Conservation (phyloP, 2,888 invertebrate species). For the Himalopsyche anomala region DNA sequence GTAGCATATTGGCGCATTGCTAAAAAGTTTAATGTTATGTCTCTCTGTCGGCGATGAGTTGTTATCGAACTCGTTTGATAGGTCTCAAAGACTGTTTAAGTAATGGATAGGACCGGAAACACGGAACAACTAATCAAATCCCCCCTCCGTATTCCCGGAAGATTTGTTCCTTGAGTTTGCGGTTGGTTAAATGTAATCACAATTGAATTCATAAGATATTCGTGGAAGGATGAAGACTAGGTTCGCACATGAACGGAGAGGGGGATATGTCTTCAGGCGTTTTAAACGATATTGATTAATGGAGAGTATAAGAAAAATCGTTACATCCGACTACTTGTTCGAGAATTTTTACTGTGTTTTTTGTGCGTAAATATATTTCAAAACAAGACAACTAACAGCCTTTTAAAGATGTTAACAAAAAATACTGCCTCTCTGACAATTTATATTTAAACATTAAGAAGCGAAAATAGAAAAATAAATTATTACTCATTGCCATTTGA, state of each 20-base stretch:
- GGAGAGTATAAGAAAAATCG: not conserved
- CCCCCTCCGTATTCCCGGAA: slow-evolving; percentile 64
- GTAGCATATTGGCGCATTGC: too few species aligned
- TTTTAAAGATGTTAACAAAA: too few species aligned
- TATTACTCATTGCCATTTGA: too few species aligned
- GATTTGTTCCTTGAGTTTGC: slow-evolving; percentile 65
- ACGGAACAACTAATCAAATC: slow-evolving; percentile 65
- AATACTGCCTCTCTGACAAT: too few species aligned
- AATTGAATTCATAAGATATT: slow-evolving; percentile 65
- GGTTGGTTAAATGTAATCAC: slow-evolving; percentile 66
- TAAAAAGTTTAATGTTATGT: too few species aligned
- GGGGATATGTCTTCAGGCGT: slow-evolving; percentile 48
- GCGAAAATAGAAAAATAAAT: too few species aligned
- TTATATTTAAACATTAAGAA: too few species aligned
- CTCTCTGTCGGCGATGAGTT: not conserved
- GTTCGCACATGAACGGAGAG: slow-evolving; percentile 52
- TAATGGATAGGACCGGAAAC: slow-evolving; percentile 64
- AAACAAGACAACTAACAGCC: too few species aligned
- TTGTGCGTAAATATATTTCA: too few species aligned
- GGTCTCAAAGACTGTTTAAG: slow-evolving; percentile 64
- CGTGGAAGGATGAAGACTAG: slow-evolving; percentile 59
- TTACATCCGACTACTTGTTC: not conserved
- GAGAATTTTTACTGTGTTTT: not conserved
- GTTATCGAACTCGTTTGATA: slow-evolving; percentile 6
- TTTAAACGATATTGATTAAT: slow-evolving; percentile 20